Base-by-base conservation (phyloP, 2,888 invertebrate genomes). In the Ophion obscuratus region DNA sequence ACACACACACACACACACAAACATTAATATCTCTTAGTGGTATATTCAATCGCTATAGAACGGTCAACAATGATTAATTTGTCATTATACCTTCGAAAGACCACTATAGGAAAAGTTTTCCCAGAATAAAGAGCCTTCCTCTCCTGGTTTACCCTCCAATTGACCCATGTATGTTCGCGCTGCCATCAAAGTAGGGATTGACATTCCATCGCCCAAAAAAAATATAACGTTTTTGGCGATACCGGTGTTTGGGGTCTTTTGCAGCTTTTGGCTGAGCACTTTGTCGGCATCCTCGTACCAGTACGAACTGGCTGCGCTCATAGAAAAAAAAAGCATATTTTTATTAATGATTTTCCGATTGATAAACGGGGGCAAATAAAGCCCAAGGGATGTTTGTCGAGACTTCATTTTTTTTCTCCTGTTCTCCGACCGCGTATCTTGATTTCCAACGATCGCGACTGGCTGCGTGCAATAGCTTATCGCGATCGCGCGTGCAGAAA, bases 171-270 rank as follows among this genome's bases (percentile, higher is more conserved):
- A 96, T 0, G 96, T 96, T 87, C 98, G 95, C 0, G 97, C 96
- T 0, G 98, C 97, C 0, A 97, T 96, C 20, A 97, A 94, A 0
- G 98, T 98, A 0, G 97, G 95, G 74, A 98, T 95, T 40, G 97
- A 97, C 98, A 98, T 97, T 1, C 98, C 98, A 91, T 98, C 98
- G 0, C 98, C 98, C 24, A 98, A 94, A 91, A 98, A 98, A 83
- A 98, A 92, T 80, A 98, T 97, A 0, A 97, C 95, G 93, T 98
- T 98, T 92, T 96, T 97, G 11, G 95, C 95, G 88, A 92, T 70
- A 79, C 94, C 92, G 67, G 92, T 94, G 88, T 94, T 94, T 6
- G 92, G 83, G 11, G 88, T 86, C 75, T 92, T 93, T 53, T 91
- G 89, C 83, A 94, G 88, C 79, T 95, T 94, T 73, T 92, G 90